Base-by-base conservation (phyloP, 30 jellyfish, hydroid and myxozoan genomes). In the Cassiopea xamachana region DNA sequence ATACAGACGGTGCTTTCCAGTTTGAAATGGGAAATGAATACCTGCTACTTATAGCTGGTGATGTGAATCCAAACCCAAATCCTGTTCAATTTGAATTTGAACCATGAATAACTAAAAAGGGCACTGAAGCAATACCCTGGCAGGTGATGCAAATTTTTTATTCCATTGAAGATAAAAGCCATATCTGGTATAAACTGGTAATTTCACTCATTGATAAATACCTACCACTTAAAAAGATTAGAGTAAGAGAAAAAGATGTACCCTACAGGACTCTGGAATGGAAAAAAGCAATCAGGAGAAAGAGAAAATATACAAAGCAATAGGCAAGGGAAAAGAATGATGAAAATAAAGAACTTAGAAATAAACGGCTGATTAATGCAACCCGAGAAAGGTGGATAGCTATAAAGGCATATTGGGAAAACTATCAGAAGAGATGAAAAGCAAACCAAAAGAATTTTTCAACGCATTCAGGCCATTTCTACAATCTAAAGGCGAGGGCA, bases 381-480 rank as follows among this genome's bases (percentile, higher is more conserved):
- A 80, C 87, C 75, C 89, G 89, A 55, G 79, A 80, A 59, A 80
- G 89, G 91, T 83, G 91, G 83, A 5, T 61, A 64, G 82, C 91
- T 67, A 82, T 82, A 39, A 82, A 82, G 58, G 91, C 91, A 82
- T 82, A 85, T n/a, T 85, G 86, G 87, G 75, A 61, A 73, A 85
- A 58, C 18, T 70, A 85, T 85, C 92, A 3, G 87, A 85, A 73
- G 92, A 85, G 79, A 70, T 85, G 86, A 85, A 85, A 85, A 48
- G 75, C 64, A 72, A 73, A 71, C 92, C 92, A 70, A 85, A 87
- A 71, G 92, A 85, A 74, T 71, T 85, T 77, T 85, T 85, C 79
- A 85, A 85, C 48, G 86, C 87, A 9, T 85, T 46, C 72, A 85
- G 86, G 27, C 92, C 92, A 59, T 85, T 85, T 74, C 77, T 85